Conservation (phyloP, 2,888 invertebrate genomes). For the Tromatobia lineatoria region DNA sequence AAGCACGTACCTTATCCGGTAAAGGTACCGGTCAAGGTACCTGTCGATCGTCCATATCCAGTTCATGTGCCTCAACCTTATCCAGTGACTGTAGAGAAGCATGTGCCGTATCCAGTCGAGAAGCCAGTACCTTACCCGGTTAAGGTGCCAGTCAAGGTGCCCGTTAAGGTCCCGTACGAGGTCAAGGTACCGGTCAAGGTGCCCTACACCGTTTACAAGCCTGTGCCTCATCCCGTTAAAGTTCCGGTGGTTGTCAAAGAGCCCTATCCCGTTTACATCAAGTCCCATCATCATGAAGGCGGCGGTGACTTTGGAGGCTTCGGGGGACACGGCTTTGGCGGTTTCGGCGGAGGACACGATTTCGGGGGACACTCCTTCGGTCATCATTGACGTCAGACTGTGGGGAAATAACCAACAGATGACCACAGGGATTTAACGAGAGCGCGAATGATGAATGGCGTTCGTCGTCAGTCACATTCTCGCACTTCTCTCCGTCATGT, state of each 20-base stretch:
- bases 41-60: conserved; percentile 79
- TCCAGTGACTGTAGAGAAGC: conserved; percentile 79
- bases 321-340: conserved; percentile 68
- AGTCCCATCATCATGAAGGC: conserved; percentile 69
- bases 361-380: conserved; percentile 65
- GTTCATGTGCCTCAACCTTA: conserved; percentile 77
- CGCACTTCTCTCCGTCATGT: not conserved
- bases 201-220: conserved; percentile 74
- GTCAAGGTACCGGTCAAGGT: conserved; percentile 78
- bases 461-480: too few relatives aligned
- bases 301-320: conserved; percentile 70
- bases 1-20: conserved; percentile 81
- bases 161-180: conserved; percentile 76
- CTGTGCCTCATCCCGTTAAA: conserved; percentile 78
- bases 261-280: conserved; percentile 75
- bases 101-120: conserved; percentile 77
- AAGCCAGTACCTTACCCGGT: conserved; percentile 76
- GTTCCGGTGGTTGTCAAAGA: conserved; percentile 74
- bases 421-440: not conserved
- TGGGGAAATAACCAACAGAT: not conserved
- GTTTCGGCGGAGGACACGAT: conserved; percentile 68
- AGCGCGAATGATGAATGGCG: not conserved
- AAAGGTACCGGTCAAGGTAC: conserved; percentile 80
- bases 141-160: conserved; percentile 80
- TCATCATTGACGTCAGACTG: conserved; percentile 69